These are phyloP conservation scores for Lutraria lutraria DNA, from an alignment of 2,888 invertebrate genomes.

Conservation along the genomic window DNA sequence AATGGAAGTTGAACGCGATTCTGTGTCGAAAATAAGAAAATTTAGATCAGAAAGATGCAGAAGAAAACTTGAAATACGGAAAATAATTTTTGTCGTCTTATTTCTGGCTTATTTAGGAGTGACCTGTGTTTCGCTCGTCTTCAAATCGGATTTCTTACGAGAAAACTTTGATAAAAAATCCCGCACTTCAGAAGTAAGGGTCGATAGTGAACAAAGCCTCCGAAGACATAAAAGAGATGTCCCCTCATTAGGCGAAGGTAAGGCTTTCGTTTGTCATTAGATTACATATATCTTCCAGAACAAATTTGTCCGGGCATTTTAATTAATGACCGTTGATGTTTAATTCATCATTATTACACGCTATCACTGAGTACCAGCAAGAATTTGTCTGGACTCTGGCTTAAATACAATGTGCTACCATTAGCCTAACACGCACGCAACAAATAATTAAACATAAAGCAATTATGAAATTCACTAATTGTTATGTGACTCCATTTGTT, in stretches of 20 bases:
- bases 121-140: constrained; percentile 20
- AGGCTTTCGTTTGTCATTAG: not conserved
- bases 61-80: constrained; percentile 39
- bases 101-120: constrained; percentile 41
- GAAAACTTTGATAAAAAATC: not conserved
- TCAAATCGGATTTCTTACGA: constrained; percentile 29
- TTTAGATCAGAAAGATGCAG: constrained; percentile 21
- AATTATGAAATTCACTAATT: no score
- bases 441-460: no score
- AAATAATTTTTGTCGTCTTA: constrained; percentile 41
- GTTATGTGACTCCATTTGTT: no score
- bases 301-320: no score
- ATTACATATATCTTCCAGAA: no score
- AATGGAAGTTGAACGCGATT: not conserved
- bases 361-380: no score
- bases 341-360: no score
- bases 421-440: no score
- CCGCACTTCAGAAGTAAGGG: not conserved
- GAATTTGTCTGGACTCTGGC: no score
- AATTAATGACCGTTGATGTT: no score
- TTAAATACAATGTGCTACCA: no score
- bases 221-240: constrained; percentile 23
- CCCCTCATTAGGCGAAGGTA: constrained; percentile 5
- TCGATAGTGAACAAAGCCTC: not conserved
- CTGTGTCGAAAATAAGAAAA: not conserved